These are phyloP conservation scores for Scleropages formosus DNA, from an alignment of 2,797 vertebrate genomes.

Conservation along the genomic window DNA sequence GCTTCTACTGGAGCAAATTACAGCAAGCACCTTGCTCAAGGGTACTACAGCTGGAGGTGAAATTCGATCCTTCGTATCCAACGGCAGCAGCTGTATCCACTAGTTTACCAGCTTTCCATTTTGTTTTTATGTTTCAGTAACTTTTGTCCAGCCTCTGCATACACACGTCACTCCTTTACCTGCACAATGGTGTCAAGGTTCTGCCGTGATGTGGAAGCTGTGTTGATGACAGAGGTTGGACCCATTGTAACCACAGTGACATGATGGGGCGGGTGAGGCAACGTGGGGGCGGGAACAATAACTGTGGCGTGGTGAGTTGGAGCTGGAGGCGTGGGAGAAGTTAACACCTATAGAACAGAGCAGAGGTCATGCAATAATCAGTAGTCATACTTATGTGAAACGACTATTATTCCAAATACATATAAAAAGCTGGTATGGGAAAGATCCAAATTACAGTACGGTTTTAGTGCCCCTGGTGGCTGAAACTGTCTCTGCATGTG, in stretches of 20 bases:
- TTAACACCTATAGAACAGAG: conserved; percentile 71
- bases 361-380: background rate
- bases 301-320: conserved; percentile 96
- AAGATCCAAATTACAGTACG: background rate
- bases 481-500: background rate
- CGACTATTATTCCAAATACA: too few relatives aligned
- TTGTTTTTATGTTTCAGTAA: too few relatives aligned
- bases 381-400: background rate
- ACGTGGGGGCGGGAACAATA: conserved; percentile 89
- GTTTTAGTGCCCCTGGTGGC: conserved; percentile 40
- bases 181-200: conserved; percentile 99
- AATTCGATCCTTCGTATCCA: too few relatives aligned
- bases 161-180: conserved; percentile 58
- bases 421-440: background rate
- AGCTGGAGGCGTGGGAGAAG: conserved; percentile 76
- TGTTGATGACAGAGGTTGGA: conserved; percentile 91
- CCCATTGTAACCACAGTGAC: conserved; percentile 97
- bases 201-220: conserved; percentile 93
- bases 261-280: conserved; percentile 81
- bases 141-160: too few relatives aligned
- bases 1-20: too few relatives aligned
- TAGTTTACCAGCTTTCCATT: too few relatives aligned
- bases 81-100: too few relatives aligned
- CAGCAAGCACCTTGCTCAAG: too few relatives aligned
- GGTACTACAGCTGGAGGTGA: too few relatives aligned